These are phyloP conservation scores for Sitta europaea DNA, from an alignment of 2,113 vertebrate species.

Conservation along the genomic window DNA sequence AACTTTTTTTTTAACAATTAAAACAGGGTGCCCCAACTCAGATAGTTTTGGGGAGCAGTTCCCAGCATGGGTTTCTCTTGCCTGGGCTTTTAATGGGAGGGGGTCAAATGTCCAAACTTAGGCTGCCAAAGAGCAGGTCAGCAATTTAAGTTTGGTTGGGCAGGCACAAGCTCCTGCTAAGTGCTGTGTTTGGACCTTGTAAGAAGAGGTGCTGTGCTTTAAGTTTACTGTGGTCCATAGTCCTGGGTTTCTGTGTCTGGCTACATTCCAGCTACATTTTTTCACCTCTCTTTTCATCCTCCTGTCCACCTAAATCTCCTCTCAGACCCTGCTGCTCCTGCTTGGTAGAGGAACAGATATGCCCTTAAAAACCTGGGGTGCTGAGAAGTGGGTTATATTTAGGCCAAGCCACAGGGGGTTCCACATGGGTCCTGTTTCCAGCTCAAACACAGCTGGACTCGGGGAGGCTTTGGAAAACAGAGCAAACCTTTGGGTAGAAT, in stretches of 20 bases:
- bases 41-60: not conserved
- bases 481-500: not conserved
- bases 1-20: not conserved
- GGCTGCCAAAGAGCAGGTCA: not conserved
- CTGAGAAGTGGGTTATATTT: not conserved
- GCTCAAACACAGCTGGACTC: not conserved
- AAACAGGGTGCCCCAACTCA: not conserved
- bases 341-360: not conserved
- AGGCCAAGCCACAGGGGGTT: rapidly evolving
- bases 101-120: not conserved
- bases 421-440: not conserved
- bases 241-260: not conserved
- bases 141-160: not conserved
- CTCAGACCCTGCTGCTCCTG: not conserved
- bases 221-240: not conserved
- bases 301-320: not conserved
- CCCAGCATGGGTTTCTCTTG: not conserved
- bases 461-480: not conserved
- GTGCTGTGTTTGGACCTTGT: rapidly evolving
- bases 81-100: not conserved
- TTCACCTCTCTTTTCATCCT: not conserved
- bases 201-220: not conserved
- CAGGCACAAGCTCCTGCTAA: not conserved
- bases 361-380: not conserved
- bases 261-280: not conserved